Percentiles rank a stretch among this genome's conserved stretches.
Evolutionary conservation across 2,113 vertebrate species (phyloP).

Genomic region (Nerophis ophidion): DNA sequence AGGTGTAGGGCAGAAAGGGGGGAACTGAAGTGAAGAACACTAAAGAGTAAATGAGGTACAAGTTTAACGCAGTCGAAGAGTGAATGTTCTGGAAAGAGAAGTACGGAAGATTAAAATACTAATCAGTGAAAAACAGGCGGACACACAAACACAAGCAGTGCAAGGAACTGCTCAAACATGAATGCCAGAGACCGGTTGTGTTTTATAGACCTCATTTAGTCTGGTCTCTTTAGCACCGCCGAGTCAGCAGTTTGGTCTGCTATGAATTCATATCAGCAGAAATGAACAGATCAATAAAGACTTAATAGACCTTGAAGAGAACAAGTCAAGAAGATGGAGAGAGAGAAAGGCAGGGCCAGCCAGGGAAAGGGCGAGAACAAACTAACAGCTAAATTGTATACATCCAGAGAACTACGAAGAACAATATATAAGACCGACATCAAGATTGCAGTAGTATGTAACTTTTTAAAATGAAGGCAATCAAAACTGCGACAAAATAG

Average conservation of each 20-base stretch:
- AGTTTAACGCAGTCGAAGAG: slow-evolving; percentile 29
- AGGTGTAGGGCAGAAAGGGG: slow-evolving; percentile 39
- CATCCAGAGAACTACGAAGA: slow-evolving; percentile 9
- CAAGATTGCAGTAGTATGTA: background rate
- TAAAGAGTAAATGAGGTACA: slow-evolving; percentile 15
- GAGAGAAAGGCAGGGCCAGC: slow-evolving; percentile 33
- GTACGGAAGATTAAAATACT: slow-evolving; percentile 47
- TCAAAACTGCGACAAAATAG: too few relatives aligned
- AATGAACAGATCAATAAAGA: slow-evolving; percentile 76
- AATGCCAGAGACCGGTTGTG: slow-evolving; percentile 24
- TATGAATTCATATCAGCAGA: slow-evolving; percentile 77
- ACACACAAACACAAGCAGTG: slow-evolving; percentile 10
- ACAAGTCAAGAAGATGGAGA: slow-evolving; percentile 50
- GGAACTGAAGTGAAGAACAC: slow-evolving; percentile 7
- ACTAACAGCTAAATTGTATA: slow-evolving; percentile 11
- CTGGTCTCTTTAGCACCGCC: slow-evolving; percentile 64
- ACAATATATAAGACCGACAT: background rate
- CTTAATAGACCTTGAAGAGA: slow-evolving; percentile 72
- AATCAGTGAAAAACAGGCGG: slow-evolving; percentile 38
- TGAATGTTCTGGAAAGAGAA: slow-evolving; percentile 38
- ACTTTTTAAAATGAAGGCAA: background rate
- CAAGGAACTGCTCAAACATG: slow-evolving; percentile 23
- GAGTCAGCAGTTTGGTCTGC: slow-evolving; percentile 70
- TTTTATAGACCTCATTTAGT: slow-evolving; percentile 72
- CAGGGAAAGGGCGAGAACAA: slow-evolving; percentile 23